A percentile compares a stretch with the other conserved stretches of the same genome.
Conservation (phyloP, 2,113 vertebrate species). For the Leptobrachium leishanense region DNA sequence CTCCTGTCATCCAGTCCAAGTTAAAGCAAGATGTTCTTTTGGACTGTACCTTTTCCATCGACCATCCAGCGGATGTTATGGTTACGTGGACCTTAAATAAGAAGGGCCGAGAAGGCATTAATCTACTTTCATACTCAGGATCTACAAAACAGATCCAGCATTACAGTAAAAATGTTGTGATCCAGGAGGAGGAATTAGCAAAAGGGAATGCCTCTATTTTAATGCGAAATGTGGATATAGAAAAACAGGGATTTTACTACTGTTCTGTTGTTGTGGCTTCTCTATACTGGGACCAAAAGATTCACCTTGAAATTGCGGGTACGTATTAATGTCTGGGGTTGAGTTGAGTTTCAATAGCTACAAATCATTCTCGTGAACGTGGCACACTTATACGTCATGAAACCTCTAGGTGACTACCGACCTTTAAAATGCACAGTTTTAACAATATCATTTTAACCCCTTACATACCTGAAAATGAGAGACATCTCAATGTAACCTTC, state of each 20-base stretch:
- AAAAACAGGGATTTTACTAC: slow-evolving; percentile 60
- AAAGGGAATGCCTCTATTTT: slow-evolving; percentile 64
- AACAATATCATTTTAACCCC: too few relatives aligned
- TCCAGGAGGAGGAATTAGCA: slow-evolving; percentile 52
- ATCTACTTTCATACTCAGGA: slow-evolving; percentile 58
- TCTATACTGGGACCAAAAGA: slow-evolving; percentile 54
- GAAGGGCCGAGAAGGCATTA: slow-evolving; percentile 48
- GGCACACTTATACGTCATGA: too few relatives aligned
- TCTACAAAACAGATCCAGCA: slow-evolving; percentile 35
- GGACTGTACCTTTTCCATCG: slow-evolving; percentile 66
- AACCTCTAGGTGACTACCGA: too few relatives aligned
- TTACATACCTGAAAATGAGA: too few relatives aligned
- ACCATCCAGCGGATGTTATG: slow-evolving; percentile 54
- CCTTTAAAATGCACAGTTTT: too few relatives aligned
- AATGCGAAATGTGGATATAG: slow-evolving; percentile 50
- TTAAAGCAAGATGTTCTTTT: slow-evolving; percentile 57
- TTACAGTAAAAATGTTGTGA: slow-evolving; percentile 27
- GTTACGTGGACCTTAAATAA: slow-evolving; percentile 60
- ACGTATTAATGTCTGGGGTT: neutral
- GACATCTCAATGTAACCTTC: too few relatives aligned
- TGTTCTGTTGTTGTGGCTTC: slow-evolving; percentile 63
- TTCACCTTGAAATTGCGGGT: slow-evolving; percentile 66
- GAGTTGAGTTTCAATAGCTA: too few relatives aligned
- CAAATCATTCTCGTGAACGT: too few relatives aligned
- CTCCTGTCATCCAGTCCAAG: slow-evolving; percentile 55